A percentile compares a stretch with the other conserved stretches of the same genome.
These are phyloP conservation scores for Hypotaenidia okinawae DNA, from an alignment of 2,797 vertebrate species.

Conservation along the genomic window DNA sequence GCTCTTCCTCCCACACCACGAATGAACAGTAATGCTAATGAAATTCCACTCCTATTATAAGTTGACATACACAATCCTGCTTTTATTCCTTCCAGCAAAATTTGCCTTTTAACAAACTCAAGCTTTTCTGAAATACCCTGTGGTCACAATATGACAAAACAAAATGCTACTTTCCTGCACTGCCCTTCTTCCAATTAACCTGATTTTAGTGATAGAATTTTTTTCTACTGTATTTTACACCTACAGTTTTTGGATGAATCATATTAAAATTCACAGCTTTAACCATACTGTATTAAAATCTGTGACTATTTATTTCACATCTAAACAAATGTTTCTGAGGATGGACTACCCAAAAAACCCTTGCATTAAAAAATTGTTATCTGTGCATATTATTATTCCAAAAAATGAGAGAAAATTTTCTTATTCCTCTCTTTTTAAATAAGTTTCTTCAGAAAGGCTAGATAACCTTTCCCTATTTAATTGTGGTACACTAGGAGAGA, in stretches of 20 bases:
- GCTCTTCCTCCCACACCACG: constrained; percentile 60
- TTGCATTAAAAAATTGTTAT: not conserved
- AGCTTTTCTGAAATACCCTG: not conserved
- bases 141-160: not conserved
- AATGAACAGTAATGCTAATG: constrained; percentile 56
- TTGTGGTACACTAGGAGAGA: not conserved
- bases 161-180: not conserved
- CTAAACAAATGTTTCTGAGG: not conserved
- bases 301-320: not conserved
- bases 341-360: not conserved
- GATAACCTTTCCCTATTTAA: not conserved
- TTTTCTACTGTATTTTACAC: not conserved
- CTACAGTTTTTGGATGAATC: not conserved
- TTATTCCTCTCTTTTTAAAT: not conserved
- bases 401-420: not conserved
- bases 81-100: constrained; percentile 45
- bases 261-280: not conserved
- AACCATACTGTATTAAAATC: too few relatives aligned
- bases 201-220: not conserved
- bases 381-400: not conserved
- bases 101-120: constrained; percentile 54
- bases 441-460: constrained; percentile 5
- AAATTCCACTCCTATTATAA: constrained; percentile 62
- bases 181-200: constrained; percentile 2
- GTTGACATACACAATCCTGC: constrained; percentile 42